Conservation (phyloP, 2,113 vertebrate genomes). For the Haemorhous mexicanus region DNA sequence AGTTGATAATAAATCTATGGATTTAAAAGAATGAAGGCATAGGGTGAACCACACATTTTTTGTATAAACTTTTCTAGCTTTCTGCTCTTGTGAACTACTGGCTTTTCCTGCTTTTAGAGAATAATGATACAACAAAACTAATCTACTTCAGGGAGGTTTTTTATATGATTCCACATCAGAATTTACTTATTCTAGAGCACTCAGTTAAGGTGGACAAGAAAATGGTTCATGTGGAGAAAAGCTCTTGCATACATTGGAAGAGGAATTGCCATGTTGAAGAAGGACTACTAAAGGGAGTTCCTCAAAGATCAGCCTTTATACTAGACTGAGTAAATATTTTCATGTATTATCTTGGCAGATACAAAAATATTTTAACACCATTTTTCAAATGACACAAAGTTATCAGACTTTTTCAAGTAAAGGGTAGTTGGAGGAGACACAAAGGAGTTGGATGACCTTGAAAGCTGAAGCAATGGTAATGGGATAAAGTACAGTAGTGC, state of each 20-base stretch:
- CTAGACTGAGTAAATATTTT: background rate
- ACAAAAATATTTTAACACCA: background rate
- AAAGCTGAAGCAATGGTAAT: background rate
- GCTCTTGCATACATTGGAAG: background rate
- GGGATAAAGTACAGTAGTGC: background rate
- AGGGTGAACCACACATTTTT: background rate
- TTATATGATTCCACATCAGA: background rate
- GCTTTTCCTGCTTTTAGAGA: background rate
- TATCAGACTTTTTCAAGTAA: background rate
- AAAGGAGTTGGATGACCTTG: background rate
- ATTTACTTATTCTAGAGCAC: background rate
- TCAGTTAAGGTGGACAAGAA: background rate
- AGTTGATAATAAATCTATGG: background rate
- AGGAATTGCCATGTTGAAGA: background rate
- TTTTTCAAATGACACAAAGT: background rate
- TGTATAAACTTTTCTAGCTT: background rate
- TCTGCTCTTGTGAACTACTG: background rate
- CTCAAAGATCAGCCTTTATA: background rate
- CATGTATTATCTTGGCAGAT: background rate
- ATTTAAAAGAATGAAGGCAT: background rate
- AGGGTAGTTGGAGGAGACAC: background rate
- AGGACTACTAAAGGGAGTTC: background rate
- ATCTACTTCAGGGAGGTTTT: background rate
- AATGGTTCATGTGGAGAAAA: background rate
- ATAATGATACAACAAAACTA: background rate